Base-by-base conservation (phyloP, 2,113 vertebrate species). In the Ceratotherium simum region DNA sequence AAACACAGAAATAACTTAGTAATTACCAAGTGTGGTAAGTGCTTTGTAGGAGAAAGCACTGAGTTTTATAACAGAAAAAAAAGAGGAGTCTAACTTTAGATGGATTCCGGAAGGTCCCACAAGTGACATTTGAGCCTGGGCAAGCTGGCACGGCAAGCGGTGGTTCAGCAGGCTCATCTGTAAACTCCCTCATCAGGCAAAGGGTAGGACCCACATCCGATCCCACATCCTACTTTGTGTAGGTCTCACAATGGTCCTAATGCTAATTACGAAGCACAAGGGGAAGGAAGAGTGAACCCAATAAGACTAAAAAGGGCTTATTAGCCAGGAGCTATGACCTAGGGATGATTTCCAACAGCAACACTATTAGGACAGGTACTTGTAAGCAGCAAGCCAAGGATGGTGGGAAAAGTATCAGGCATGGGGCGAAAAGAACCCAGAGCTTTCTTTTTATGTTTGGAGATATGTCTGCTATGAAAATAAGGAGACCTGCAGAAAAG, bases 401-500 rank as follows among this genome's bases (percentile, higher is more conserved):
- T 6, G 6, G 72, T 16, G 33, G 62, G n/a, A 42, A 89, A 82
- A 62, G 12, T 60, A 90, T 27, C 51, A 84, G 56, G 78, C 67
- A 70, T 54, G 56, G 54, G 29, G 58, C 1, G 17, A 72, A 90
- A 82, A 97, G 88, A 92, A 75, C 78, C 72, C 56, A 80, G 76
- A 86, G 79, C 64, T 96, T 97, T 58, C 94, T 83, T 96, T 95
- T 97, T 89, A 96, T 64, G 69, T 95, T 83, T 89, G 42, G 62
- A 96, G 76, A 94, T 76, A 78, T 42, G 51, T 60, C 82, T 83
- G 67, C 82, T 54, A 39, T 67, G 85, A 91, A 96, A 95, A 96
- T 91, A 96, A 97, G 95, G 85, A 91, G 93, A 80, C 56, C 31
- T 62, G 88, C 79, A 83, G 87, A 51, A 90, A 86, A 3, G 65